These are phyloP conservation scores for Oryzias celebensis DNA, from an alignment of 2,113 vertebrate species.

Conservation along the genomic window DNA sequence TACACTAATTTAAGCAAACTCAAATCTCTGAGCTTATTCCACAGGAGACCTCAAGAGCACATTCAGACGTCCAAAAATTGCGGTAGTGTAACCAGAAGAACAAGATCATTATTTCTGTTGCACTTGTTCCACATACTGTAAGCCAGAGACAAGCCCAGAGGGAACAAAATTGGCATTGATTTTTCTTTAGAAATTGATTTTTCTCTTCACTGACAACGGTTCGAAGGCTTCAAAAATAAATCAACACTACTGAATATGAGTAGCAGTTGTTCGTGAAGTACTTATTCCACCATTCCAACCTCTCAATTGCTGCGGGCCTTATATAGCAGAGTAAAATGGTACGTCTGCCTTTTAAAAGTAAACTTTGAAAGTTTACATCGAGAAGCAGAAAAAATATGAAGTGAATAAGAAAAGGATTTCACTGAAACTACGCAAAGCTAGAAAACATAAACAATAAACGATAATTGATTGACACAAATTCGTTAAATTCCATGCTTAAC, in stretches of 20 bases:
- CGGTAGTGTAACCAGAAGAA: constrained; percentile 55
- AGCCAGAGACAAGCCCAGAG: constrained; percentile 53
- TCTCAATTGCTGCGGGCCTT: constrained; percentile 14
- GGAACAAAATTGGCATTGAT: constrained; percentile 72
- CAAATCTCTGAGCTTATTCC: constrained; percentile 63
- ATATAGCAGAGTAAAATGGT: constrained; percentile 14
- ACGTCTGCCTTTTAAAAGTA: constrained; percentile 7
- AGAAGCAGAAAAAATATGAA: neutral
- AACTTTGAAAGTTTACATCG: constrained; percentile 1
- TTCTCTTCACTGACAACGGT: constrained; percentile 67
- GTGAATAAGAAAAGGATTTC: neutral
- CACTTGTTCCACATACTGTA: constrained; percentile 67
- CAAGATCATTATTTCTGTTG: constrained; percentile 68
- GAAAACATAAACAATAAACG: too few species aligned
- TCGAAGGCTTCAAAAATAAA: constrained; percentile 60
- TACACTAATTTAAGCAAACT: constrained; percentile 63
- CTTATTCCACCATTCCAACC: constrained; percentile 28
- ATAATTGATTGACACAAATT: too few species aligned
- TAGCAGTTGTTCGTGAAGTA: constrained; percentile 44
- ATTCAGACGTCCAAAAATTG: constrained; percentile 53
- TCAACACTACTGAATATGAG: constrained; percentile 58
- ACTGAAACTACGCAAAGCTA: too few species aligned
- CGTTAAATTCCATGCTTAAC: too few species aligned
- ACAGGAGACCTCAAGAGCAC: constrained; percentile 59
- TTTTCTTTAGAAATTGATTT: constrained; percentile 74